phyloP scores from a whole-genome alignment of 2,888 invertebrate species.

The Drosophila emarginata region DNA sequence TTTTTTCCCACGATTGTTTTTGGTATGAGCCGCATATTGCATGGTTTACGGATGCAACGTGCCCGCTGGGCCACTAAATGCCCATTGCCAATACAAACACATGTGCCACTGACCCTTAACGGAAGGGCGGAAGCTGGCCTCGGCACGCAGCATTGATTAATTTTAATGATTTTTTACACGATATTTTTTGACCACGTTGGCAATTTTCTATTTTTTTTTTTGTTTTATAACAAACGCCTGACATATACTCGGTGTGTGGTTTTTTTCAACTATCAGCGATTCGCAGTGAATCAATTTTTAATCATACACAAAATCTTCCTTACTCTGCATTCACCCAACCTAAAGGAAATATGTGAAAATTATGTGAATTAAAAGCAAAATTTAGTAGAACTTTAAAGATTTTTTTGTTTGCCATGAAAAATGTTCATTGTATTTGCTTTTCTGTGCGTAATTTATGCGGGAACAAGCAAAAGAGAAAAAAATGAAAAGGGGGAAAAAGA shows the following conservation, averaged over 20 bases:
- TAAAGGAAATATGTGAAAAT: conserved; percentile 42
- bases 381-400: conserved; percentile 66
- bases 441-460: conserved; percentile 62
- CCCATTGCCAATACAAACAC: conserved; percentile 56
- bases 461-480: conserved; percentile 20
- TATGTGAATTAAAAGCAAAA: conserved; percentile 67
- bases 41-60: conserved; percentile 30
- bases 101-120: conserved; percentile 35
- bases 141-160: conserved; percentile 70
- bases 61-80: conserved; percentile 40
- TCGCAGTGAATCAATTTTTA: conserved; percentile 73
- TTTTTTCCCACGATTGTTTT: background rate
- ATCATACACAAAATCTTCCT: conserved; percentile 60
- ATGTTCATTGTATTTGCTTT: conserved; percentile 49
- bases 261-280: conserved; percentile 35
- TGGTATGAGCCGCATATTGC: conserved; percentile 22
- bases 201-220: conserved; percentile 10
- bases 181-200: conserved; percentile 35
- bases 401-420: conserved; percentile 62
- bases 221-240: no score
- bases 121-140: conserved; percentile 24
- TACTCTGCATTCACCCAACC: background rate
- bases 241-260: conserved; percentile 26
- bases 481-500: background rate
- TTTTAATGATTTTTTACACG: conserved; percentile 66